Base-by-base conservation (phyloP, 2,113 vertebrate genomes). In the Psilopogon haemacephalus region DNA sequence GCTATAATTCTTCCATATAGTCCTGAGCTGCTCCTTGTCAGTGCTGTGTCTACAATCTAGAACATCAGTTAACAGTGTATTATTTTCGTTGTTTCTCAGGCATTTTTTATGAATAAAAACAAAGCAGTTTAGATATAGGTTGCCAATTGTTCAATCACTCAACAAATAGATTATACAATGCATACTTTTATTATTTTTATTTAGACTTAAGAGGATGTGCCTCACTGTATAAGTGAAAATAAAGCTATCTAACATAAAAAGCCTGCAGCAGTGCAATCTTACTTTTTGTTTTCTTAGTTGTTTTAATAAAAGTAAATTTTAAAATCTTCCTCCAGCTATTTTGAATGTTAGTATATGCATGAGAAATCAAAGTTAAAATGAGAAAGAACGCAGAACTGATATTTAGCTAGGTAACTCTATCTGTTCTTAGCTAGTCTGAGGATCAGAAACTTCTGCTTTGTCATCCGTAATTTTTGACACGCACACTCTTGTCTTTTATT, bases 1-100 rank as follows among this genome's bases (percentile, higher is more conserved):
- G 9, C 6, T 44, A n/a, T 80, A 17, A 52, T 56, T 69, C 76
- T 23, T 68, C 44, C 19, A 15, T 35, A 55, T 55, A 87, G 28
- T 55, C 33, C 20, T 23, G 23, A 70, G n/a, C 8, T 56, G 5
- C 15, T 84, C 27, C 70, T 80, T 54, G 50, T 6, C 3, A 5
- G 10, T 62, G 35, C 12, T 73, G 13, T 52, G 35, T 64, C 64
- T 80, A 30, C 44, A 67, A 26, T 56, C 27, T 56, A 44, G 18
- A 89, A 18, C 8, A 56, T 32, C 18, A 50, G 3, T 55, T 54
- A 89, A 59, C 12, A 84, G 2, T 81, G 9, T 40, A 50, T 32
- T 60, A 48, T 70, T 95, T 88, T 83, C 65, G 77, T 73, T 76
- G 26, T 54, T 86, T 70, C 44, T 76, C 42, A 50, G 59, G 4